Base-by-base conservation (phyloP, 2,113 vertebrate genomes). In the Calidris pugnax region DNA sequence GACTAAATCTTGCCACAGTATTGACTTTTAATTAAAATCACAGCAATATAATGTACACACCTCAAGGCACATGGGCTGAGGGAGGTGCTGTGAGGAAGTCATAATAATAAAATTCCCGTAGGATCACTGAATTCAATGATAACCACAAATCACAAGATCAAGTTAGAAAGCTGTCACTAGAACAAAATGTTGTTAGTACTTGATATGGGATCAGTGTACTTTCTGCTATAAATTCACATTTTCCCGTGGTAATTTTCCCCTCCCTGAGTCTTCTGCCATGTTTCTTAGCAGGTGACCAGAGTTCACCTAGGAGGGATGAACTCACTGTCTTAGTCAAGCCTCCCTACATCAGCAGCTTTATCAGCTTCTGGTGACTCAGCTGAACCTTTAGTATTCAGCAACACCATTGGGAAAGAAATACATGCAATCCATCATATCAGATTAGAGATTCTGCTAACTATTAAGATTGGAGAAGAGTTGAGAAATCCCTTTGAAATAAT, bases 401-500 rank as follows among this genome's bases (percentile, higher is more conserved):
- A 50, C 14, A 19, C 8, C 55, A 9, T 33, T 39, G 53, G 59
- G 51, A 85, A 75, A 89, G 50, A 89, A 93, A 91, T 56, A 4
- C 56, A 66, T 80, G 26, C 62, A 76, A 37, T 86, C 37, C 37
- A 41, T 89, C 27, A 26, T 37, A 47, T 56, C 33, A 51, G 68
- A 50, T 83, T 37, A 79, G 57, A 72, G 48, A 56, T 82, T 82
- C n/a, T 95, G 33, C 47, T 90, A 81, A 26, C 17, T 89, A 30
- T 66, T 60, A 77, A 64, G 67, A 79, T 62, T 93, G 81, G 66
- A 91, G 47, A 83, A 76, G 19, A 86, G 56, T 51, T 68, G 47
- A 91, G 47, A 85, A 94, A 85, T 82, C 15, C 12, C 45, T 93
- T 87, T 78, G 48, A 89, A 93, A 85, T 86, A 16, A 67, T 81